These are phyloP conservation scores for Syrphus vitripennis DNA, from an alignment of 2,888 invertebrate genomes.

Conservation along the genomic window DNA sequence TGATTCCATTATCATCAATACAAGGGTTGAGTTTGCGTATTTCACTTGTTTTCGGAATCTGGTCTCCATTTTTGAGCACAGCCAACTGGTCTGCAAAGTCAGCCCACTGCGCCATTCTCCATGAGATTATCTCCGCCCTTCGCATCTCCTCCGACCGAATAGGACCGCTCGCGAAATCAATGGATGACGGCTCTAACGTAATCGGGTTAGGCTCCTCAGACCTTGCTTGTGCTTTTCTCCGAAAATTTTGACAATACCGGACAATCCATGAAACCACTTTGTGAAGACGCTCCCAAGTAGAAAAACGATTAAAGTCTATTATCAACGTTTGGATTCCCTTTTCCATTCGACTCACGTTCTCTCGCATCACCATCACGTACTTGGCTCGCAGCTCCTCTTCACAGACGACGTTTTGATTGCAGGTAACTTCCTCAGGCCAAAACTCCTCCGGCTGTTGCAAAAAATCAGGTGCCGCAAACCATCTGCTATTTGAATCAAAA, in stretches of 20 bases:
- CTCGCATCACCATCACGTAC: background rate
- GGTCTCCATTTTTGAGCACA: background rate
- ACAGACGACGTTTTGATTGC: conserved; percentile 13
- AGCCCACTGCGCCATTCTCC: background rate
- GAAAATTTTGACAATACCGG: background rate
- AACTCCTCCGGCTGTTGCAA: conserved; percentile 3
- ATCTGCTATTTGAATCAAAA: background rate
- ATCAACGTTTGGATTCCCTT: background rate
- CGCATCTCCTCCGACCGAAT: background rate
- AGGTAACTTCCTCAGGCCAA: background rate
- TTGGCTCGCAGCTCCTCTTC: conserved; percentile 34
- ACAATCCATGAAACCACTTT: background rate
- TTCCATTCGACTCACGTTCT: background rate
- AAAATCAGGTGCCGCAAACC: conserved; percentile 21
- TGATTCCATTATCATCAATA: background rate
- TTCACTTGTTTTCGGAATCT: background rate
- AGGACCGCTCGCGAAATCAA: background rate
- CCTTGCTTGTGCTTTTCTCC: background rate
- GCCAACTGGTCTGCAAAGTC: background rate
- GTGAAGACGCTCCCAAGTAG: background rate
- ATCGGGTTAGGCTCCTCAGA: background rate
- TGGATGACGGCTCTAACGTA: background rate
- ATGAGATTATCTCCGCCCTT: background rate
- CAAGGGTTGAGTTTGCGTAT: background rate
- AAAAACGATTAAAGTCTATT: conserved; percentile 2